phyloP scores from a whole-genome alignment of 2,113 vertebrate genomes.

The Aspidoscelis tigris region DNA sequence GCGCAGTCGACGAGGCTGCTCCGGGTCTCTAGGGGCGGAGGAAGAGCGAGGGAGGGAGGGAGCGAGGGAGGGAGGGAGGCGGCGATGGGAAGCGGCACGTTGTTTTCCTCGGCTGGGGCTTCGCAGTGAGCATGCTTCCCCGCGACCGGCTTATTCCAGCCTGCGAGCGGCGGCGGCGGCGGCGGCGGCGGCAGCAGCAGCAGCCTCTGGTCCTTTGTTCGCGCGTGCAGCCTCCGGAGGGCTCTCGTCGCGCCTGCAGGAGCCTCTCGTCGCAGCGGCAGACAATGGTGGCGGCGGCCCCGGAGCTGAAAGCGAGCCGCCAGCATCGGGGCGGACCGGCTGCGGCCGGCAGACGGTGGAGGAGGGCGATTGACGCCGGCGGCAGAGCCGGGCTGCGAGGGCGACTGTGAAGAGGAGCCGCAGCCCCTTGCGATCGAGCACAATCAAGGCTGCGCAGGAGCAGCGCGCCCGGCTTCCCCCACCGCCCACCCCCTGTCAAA shows the following conservation, averaged over 20 bases:
- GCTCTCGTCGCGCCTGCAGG: not conserved
- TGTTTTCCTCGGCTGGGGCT: conserved; percentile 18
- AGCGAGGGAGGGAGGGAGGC: not conserved
- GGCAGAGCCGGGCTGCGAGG: not conserved
- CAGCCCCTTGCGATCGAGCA: not conserved
- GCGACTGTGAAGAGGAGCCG: not conserved
- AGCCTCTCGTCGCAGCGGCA: not conserved
- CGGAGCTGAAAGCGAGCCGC: not conserved
- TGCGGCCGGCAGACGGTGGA: not conserved
- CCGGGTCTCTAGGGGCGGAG: not conserved
- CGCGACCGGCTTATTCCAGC: conserved; percentile 38
- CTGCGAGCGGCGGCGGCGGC: not conserved
- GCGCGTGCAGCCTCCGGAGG: not conserved
- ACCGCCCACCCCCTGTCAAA: not conserved
- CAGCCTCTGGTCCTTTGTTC: conserved; percentile 22
- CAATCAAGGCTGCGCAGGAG: too few species aligned
- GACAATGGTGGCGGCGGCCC: conserved; percentile 1
- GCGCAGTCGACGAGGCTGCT: conserved; percentile 12
- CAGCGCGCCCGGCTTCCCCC: too few species aligned
- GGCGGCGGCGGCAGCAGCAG: not conserved
- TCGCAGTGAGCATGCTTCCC: conserved; percentile 19
- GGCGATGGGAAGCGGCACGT: conserved; percentile 15
- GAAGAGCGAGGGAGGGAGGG: not conserved
- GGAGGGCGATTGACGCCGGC: not conserved
- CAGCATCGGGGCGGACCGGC: not conserved